Conservation (phyloP, 1,140 invertebrate species). For the Sitodiplosis mosellana region DNA sequence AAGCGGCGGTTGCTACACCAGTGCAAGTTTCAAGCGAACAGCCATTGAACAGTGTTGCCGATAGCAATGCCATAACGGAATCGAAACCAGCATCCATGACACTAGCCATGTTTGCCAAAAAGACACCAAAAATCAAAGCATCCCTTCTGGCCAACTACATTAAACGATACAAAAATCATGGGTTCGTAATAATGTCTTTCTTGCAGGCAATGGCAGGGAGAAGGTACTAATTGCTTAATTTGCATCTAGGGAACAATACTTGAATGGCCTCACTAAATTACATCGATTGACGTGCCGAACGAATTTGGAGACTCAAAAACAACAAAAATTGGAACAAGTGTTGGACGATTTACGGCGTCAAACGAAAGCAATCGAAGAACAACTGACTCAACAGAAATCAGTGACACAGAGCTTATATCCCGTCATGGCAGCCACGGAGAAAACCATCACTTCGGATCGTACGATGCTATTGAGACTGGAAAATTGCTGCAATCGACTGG, state of each 20-base stretch:
- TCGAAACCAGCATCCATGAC: background rate
- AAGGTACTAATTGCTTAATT: background rate
- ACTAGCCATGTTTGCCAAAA: too few relatives aligned
- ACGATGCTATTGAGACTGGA: background rate
- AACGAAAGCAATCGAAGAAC: slow-evolving; percentile 10
- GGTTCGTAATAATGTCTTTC: background rate
- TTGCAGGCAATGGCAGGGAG: background rate
- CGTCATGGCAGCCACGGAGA: slow-evolving; percentile 16
- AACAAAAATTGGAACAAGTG: slow-evolving; percentile 12
- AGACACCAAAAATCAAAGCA: too few relatives aligned
- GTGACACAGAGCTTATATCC: slow-evolving; percentile 14
- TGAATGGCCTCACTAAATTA: background rate
- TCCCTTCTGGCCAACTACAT: too few relatives aligned
- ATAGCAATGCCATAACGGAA: background rate
- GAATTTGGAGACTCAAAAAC: background rate
- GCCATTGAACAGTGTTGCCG: background rate
- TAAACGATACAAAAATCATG: background rate
- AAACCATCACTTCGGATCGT: slow-evolving; percentile 11
- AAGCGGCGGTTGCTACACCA: background rate
- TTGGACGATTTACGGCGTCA: slow-evolving; percentile 13
- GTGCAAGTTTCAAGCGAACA: background rate
- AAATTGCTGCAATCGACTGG: background rate
- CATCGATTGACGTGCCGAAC: background rate
- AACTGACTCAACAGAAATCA: slow-evolving; percentile 8
- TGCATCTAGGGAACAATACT: background rate